phyloP scores from a whole-genome alignment of 2,797 vertebrate genomes.

The Phataginus tetradactyla region DNA sequence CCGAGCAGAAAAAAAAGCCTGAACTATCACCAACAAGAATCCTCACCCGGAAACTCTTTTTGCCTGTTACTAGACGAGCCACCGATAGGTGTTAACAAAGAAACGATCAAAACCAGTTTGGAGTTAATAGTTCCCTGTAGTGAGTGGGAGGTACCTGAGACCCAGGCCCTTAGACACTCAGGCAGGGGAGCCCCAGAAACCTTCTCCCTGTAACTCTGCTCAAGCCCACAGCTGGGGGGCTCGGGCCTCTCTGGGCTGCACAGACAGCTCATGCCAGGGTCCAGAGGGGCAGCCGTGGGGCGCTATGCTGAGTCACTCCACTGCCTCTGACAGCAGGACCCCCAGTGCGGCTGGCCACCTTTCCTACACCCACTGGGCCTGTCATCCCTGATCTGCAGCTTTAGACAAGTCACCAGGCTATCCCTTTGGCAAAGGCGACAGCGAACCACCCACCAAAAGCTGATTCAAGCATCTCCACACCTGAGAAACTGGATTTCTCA shows the following conservation, averaged over 20 bases:
- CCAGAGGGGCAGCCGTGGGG: accelerated
- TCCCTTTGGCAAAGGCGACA: neutral
- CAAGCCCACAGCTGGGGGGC: neutral
- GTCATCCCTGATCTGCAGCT: neutral
- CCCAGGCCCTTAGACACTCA: conserved; percentile 56
- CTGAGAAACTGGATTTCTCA: neutral
- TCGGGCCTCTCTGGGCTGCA: neutral
- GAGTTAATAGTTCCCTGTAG: conserved; percentile 81
- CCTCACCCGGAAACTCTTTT: conserved; percentile 68
- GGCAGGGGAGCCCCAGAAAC: neutral
- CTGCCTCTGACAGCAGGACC: too few species aligned
- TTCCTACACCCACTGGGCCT: neutral
- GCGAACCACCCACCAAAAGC: neutral
- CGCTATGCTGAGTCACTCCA: accelerated
- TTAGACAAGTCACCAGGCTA: neutral
- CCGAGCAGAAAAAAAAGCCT: neutral
- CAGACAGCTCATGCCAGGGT: too few species aligned
- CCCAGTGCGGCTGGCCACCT: neutral
- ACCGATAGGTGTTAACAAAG: conserved; percentile 68
- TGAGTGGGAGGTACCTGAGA: conserved; percentile 53
- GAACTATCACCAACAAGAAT: conserved; percentile 46
- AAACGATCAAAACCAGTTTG: conserved; percentile 76
- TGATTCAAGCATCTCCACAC: neutral
- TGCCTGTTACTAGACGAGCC: conserved; percentile 59
- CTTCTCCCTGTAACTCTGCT: neutral